Conservation (phyloP, 2,113 vertebrate genomes). For the Bubo bubo region DNA sequence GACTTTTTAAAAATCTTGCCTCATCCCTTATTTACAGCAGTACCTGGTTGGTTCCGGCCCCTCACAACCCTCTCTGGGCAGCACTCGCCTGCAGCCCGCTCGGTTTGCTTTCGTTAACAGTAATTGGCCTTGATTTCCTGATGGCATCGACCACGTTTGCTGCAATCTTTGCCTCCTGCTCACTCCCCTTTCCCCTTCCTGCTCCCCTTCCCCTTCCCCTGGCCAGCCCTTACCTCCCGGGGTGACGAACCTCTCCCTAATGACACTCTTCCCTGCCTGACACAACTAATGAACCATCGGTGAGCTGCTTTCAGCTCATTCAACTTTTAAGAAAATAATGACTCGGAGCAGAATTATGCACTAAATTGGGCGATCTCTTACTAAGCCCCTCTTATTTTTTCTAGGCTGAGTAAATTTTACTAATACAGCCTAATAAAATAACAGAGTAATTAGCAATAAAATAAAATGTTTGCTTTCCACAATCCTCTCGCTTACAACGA, state of each 20-base stretch:
- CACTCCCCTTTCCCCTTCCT: neutral
- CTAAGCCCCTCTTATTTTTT: slow-evolving; percentile 35
- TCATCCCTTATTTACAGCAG: neutral
- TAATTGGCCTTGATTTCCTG: neutral
- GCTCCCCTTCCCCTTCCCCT: neutral
- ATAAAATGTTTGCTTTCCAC: slow-evolving; percentile 60
- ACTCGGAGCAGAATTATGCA: slow-evolving; percentile 51
- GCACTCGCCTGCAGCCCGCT: neutral
- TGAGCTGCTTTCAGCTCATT: slow-evolving; percentile 71
- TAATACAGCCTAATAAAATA: slow-evolving; percentile 60
- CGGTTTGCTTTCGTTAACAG: neutral
- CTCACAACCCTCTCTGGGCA: neutral
- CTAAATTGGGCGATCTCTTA: slow-evolving; percentile 72
- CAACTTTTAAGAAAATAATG: slow-evolving; percentile 72
- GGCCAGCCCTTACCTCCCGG: slow-evolving; percentile 45
- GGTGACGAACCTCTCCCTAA: slow-evolving; percentile 45
- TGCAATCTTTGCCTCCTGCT: neutral
- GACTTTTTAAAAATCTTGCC: neutral
- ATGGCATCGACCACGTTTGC: neutral
- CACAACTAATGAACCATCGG: slow-evolving; percentile 34
- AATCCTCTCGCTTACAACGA: neutral
- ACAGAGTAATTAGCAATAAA: slow-evolving; percentile 62
- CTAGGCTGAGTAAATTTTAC: slow-evolving; percentile 49
- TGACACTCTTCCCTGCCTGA: slow-evolving; percentile 44
- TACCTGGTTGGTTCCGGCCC: neutral